Percentiles rank a stretch among this genome's conserved stretches.
These are phyloP conservation scores for Corydoras sp. DNA, from an alignment of 2,113 vertebrate genomes.

Conservation along the genomic window DNA sequence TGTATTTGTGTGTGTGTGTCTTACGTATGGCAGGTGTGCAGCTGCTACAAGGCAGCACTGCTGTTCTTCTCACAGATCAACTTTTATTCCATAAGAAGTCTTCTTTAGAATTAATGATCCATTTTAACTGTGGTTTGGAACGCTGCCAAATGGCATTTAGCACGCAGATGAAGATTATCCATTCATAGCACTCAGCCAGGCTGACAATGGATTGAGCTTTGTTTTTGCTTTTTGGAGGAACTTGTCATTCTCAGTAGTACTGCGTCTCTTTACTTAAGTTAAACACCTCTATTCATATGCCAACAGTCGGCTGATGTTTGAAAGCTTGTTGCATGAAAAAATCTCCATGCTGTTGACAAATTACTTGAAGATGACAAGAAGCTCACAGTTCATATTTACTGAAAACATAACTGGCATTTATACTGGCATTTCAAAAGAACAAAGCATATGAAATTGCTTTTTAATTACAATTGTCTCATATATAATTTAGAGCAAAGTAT, in stretches of 20 bases:
- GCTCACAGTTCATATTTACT: too few relatives aligned
- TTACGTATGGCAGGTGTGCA: slow-evolving; percentile 24
- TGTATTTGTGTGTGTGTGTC: slow-evolving; percentile 2
- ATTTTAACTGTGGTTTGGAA: slow-evolving; percentile 33
- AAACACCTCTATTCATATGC: not conserved
- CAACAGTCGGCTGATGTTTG: slow-evolving; percentile 10
- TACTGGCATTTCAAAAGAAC: not conserved
- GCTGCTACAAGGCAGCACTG: not conserved
- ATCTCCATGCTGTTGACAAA: not conserved
- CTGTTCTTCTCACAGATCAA: slow-evolving; percentile 10
- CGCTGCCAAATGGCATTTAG: slow-evolving; percentile 32
- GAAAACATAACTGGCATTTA: not conserved
- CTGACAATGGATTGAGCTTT: slow-evolving; percentile 18
- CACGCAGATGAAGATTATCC: slow-evolving; percentile 16
- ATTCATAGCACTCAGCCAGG: slow-evolving; percentile 15
- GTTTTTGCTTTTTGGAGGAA: not conserved
- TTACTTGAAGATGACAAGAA: not conserved
- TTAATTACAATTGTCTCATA: too few relatives aligned
- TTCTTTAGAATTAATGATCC: slow-evolving; percentile 35
- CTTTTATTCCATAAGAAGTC: slow-evolving; percentile 17
- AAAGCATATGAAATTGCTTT: not conserved
- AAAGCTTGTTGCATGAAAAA: slow-evolving; percentile 11
- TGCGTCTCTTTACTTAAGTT: not conserved
- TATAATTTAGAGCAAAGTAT: not conserved
- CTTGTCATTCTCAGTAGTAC: slow-evolving; percentile 7